phyloP scores from a whole-genome alignment of 1,140 invertebrate genomes.

The Drosophila arawakana region DNA sequence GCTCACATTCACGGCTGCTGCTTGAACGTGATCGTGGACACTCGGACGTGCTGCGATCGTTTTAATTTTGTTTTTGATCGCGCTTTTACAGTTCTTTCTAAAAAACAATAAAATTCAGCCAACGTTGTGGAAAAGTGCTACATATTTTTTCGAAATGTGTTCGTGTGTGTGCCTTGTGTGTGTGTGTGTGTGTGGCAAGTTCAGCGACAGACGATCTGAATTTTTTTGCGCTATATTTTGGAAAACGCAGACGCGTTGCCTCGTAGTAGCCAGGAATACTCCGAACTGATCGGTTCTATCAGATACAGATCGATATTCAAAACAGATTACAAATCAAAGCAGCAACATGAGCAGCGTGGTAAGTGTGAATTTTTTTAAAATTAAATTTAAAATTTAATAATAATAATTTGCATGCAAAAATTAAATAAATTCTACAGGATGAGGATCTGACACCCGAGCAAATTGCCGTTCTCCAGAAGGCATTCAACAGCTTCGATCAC shows the following conservation, averaged over 20 bases:
- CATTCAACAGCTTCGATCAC: conserved; percentile 98
- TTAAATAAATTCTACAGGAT: conserved; percentile 82
- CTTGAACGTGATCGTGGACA: conserved; percentile 31
- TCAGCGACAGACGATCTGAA: conserved; percentile 59
- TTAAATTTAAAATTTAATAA: too few relatives aligned
- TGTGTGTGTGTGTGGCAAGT: conserved; percentile 67
- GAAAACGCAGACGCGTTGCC: conserved; percentile 70
- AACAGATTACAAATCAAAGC: conserved; percentile 26
- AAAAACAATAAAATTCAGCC: conserved; percentile 80
- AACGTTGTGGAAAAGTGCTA: conserved; percentile 73
- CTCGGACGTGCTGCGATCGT: conserved; percentile 39
- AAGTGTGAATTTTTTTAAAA: conserved; percentile 6
- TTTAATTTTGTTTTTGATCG: conserved; percentile 78
- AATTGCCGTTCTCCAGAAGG: conserved; percentile 93
- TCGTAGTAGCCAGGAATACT: conserved; percentile 75
- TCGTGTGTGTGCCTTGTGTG: conserved; percentile 20
- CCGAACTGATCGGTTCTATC: conserved; percentile 68
- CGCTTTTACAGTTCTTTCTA: conserved; percentile 81
- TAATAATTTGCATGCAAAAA: neutral
- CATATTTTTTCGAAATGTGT: conserved; percentile 49
- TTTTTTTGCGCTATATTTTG: conserved; percentile 76
- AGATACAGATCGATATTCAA: conserved; percentile 43
- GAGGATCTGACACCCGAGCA: conserved; percentile 88
- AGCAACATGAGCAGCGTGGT: conserved; percentile 75
- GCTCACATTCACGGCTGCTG: conserved; percentile 58